These are phyloP conservation scores for Amblyopsis rosae DNA, from an alignment of 2,113 vertebrate species.

Conservation along the genomic window DNA sequence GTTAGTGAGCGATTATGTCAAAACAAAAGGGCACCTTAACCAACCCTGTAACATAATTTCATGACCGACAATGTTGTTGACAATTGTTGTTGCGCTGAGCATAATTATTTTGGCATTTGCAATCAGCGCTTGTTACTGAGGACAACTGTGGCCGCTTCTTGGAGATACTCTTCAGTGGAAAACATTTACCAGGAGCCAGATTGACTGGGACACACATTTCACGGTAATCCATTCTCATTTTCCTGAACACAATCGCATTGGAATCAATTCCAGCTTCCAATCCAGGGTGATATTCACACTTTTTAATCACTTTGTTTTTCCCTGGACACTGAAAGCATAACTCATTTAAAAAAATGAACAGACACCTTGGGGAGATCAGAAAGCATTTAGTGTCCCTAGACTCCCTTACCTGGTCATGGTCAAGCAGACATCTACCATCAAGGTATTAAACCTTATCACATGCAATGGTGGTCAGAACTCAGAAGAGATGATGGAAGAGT, in stretches of 20 bases:
- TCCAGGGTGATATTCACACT: conserved; percentile 22
- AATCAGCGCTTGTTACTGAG: conserved; percentile 17
- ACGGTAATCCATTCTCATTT: conserved; percentile 16
- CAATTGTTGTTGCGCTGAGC: conserved; percentile 2
- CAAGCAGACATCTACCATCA: conserved; percentile 14
- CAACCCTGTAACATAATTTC: not conserved
- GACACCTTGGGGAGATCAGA: not conserved
- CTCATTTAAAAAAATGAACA: conserved; percentile 36
- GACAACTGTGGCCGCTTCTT: not conserved
- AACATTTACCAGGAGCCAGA: conserved; percentile 25
- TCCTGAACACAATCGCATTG: conserved; percentile 30
- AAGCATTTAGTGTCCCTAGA: not conserved
- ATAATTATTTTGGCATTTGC: conserved; percentile 43
- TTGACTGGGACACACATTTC: conserved; percentile 31
- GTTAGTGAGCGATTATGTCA: too few species aligned
- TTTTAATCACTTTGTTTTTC: conserved; percentile 39
- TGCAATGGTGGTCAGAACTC: not conserved
- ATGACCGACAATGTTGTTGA: not conserved
- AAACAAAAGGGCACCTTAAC: too few species aligned
- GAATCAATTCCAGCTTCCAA: conserved; percentile 33
- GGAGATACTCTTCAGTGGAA: conserved; percentile 37
- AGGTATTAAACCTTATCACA: conserved; percentile 20
- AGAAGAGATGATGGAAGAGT: conserved; percentile 3
- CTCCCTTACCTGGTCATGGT: conserved; percentile 14
- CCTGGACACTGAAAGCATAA: conserved; percentile 16